Base-by-base conservation (phyloP, 1,140 invertebrate species). In the Zeugodacus cucurbitae region DNA sequence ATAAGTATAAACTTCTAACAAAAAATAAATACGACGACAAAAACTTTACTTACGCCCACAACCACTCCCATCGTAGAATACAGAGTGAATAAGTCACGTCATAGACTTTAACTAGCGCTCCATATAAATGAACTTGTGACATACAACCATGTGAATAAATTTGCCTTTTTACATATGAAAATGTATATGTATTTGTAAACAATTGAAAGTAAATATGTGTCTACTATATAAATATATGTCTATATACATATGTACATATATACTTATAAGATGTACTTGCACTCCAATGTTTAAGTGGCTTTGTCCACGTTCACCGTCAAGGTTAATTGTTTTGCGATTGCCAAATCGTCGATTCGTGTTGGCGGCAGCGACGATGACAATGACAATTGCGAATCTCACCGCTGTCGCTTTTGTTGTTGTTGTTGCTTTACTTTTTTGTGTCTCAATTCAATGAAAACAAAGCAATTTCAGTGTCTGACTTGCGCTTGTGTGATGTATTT, bases 271-370 rank as follows among this genome's bases (percentile, higher is more conserved):
- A 74, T 37, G 67, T 74, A 10, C 67, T 74, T 74, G 64, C 29
- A 67, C 64, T 22, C 7, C 29, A 14, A 22, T 48, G n/a, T 82
- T n/a, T 48, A 54, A 82, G 74, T 82, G 26, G 74, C 74, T 82
- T 82, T 82, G 74, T 82, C 44, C 41, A 82, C 74, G 74, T 82
- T 82, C 74, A 82, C 74, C 74, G 74, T 82, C 86, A 87, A 87
- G 86, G 86, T 87, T 87, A 87, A 87, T 87, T 64, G 57, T 87
- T 87, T 87, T 59, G 54, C 86, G 59, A 87, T 87, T 87, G 86
- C 59, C 57, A 87, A 64, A 87, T 58, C 86, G 57, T 64, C 54
- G 37, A 64, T 87, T 87, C 32, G 86, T 64, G 86, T 87, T 87
- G 86, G 86, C 86, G 86, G 37, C n/a, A 87, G 26, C 86, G 34